These are phyloP conservation scores for Chionomys nivalis DNA, from an alignment of 2,113 vertebrate genomes.

Conservation along the genomic window DNA sequence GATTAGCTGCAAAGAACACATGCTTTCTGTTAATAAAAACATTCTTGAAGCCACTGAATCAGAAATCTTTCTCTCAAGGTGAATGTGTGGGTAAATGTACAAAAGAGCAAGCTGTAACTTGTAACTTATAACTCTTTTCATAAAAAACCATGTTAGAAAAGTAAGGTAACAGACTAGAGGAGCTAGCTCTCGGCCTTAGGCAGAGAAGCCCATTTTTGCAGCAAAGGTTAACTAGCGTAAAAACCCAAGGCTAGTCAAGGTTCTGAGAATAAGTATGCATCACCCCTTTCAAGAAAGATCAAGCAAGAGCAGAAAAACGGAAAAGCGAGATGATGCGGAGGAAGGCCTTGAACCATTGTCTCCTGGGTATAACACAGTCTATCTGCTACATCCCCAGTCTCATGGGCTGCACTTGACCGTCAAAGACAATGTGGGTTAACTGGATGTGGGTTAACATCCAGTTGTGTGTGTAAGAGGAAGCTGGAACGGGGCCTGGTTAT, in stretches of 20 bases:
- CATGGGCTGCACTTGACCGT: not conserved
- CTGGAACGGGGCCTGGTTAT: constrained; percentile 2
- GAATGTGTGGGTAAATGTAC: not conserved
- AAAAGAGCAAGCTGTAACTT: not conserved
- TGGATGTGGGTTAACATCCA: not conserved
- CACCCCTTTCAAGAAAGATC: not conserved
- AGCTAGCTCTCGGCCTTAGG: not conserved
- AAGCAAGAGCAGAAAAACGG: not conserved
- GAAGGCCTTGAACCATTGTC: not conserved
- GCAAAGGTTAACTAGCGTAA: not conserved
- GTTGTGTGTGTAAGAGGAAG: not conserved
- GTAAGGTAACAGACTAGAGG: not conserved
- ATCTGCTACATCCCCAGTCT: not conserved
- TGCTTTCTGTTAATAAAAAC: not conserved
- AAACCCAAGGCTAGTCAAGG: not conserved
- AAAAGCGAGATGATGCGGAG: too few relatives aligned
- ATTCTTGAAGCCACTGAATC: not conserved
- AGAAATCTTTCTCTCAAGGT: not conserved
- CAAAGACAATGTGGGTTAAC: not conserved
- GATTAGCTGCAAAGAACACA: not conserved
- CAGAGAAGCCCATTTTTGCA: not conserved
- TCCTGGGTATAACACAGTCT: not conserved
- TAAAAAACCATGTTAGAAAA: not conserved
- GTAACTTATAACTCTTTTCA: not conserved
- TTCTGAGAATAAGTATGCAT: not conserved